These are phyloP conservation scores for Pterostichus niger DNA, from an alignment of 2,888 invertebrate genomes.

Conservation along the genomic window DNA sequence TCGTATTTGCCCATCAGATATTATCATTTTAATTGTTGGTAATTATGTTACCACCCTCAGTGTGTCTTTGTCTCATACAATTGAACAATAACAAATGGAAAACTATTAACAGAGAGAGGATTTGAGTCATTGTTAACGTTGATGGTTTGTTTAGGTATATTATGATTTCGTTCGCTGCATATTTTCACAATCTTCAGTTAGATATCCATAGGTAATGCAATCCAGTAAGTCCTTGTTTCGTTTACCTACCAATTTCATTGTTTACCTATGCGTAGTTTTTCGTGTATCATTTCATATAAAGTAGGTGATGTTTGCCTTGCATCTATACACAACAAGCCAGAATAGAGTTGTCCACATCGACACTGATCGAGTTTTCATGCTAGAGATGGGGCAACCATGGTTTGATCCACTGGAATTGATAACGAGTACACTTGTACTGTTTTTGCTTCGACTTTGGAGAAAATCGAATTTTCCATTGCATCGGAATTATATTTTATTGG, in stretches of 20 bases:
- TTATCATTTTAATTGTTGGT: too few relatives aligned
- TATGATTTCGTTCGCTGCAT: conserved; percentile 22
- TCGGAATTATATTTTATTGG: conserved; percentile 39
- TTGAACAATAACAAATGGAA: too few relatives aligned
- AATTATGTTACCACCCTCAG: too few relatives aligned
- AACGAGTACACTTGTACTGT: conserved; percentile 68
- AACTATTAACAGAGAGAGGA: background rate
- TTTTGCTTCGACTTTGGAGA: conserved; percentile 67
- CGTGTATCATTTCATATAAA: conserved; percentile 50
- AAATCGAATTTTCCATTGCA: conserved; percentile 66
- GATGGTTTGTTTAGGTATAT: conserved; percentile 36
- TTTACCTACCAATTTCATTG: conserved; percentile 40
- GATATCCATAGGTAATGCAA: conserved; percentile 4
- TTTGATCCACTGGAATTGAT: conserved; percentile 66
- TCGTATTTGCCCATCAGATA: too few relatives aligned
- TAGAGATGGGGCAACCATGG: background rate
- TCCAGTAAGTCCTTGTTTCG: background rate
- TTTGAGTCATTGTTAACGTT: conserved; percentile 31
- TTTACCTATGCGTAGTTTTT: conserved; percentile 50
- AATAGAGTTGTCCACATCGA: conserved; percentile 40
- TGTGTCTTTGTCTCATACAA: too few relatives aligned
- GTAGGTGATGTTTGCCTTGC: conserved; percentile 58
- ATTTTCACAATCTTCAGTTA: conserved; percentile 4
- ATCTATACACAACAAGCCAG: conserved; percentile 54
- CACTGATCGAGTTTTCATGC: conserved; percentile 6